Conservation (phyloP, 2,888 invertebrate genomes). For the Aelia acuminata region DNA sequence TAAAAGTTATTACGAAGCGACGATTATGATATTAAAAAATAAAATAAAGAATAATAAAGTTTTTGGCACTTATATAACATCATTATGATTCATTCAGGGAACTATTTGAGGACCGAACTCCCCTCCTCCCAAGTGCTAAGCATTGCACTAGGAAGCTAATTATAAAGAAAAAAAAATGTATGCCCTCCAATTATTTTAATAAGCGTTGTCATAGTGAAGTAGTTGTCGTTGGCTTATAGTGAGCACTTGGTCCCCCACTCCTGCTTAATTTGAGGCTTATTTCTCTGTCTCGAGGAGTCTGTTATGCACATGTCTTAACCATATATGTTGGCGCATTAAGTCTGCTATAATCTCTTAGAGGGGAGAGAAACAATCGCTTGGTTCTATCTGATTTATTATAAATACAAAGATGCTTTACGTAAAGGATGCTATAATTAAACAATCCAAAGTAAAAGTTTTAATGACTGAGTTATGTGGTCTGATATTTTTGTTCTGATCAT, state of each 20-base stretch:
- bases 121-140: not conserved
- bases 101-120: not conserved
- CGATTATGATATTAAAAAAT: too few species aligned
- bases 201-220: conserved; percentile 46
- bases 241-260: not conserved
- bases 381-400: too few species aligned
- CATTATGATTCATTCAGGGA: not conserved
- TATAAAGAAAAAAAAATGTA: conserved; percentile 25
- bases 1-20: too few species aligned
- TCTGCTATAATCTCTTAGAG: not conserved
- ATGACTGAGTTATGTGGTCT: too few species aligned
- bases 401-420: too few species aligned
- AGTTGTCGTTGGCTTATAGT: conserved; percentile 2
- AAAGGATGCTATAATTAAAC: too few species aligned
- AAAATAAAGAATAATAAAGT: too few species aligned
- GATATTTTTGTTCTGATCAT: too few species aligned
- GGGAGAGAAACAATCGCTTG: too few species aligned
- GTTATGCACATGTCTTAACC: not conserved
- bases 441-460: too few species aligned
- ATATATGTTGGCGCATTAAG: not conserved
- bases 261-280: conserved; percentile 37
- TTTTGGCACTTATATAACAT: not conserved
- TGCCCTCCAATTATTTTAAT: conserved; percentile 43
- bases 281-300: not conserved
- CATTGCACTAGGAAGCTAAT: conserved; percentile 4